Conservation (phyloP, 2,113 vertebrate species). For the Pygoscelis adeliae region DNA sequence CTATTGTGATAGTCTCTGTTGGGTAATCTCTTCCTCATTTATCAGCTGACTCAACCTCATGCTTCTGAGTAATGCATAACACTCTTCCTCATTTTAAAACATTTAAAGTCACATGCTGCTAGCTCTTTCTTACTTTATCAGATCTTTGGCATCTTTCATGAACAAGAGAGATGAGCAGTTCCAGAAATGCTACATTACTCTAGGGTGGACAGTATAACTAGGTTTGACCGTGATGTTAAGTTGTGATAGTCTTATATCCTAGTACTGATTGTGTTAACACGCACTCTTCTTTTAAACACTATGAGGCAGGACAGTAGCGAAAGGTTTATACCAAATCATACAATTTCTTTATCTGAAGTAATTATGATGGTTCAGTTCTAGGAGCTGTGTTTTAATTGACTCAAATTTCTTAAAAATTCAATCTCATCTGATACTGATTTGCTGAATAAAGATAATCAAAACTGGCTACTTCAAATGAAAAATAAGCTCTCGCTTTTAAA, state of each 20-base stretch:
- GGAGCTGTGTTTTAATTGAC: background rate
- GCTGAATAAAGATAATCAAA: background rate
- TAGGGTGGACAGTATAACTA: background rate
- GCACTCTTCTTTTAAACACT: background rate
- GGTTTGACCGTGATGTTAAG: background rate
- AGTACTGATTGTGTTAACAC: background rate
- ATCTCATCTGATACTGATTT: background rate
- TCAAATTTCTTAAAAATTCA: background rate
- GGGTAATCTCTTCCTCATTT: constrained; percentile 34
- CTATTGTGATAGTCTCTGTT: background rate
- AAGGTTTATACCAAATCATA: background rate
- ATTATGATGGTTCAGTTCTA: background rate
- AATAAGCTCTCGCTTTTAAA: background rate
- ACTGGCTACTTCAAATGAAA: background rate
- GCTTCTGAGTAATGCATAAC: constrained; percentile 25
- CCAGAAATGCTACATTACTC: background rate
- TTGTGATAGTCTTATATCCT: background rate
- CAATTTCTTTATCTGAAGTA: background rate
- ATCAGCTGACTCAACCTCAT: constrained; percentile 39
- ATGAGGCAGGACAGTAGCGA: background rate
- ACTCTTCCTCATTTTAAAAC: constrained; percentile 36
- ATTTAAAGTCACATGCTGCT: constrained; percentile 14
- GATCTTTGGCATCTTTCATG: background rate
- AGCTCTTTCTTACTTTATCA: background rate
- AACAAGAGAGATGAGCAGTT: background rate